These are phyloP conservation scores for Physeter macrocephalus DNA, from an alignment of 2,113 vertebrate genomes.

Conservation along the genomic window DNA sequence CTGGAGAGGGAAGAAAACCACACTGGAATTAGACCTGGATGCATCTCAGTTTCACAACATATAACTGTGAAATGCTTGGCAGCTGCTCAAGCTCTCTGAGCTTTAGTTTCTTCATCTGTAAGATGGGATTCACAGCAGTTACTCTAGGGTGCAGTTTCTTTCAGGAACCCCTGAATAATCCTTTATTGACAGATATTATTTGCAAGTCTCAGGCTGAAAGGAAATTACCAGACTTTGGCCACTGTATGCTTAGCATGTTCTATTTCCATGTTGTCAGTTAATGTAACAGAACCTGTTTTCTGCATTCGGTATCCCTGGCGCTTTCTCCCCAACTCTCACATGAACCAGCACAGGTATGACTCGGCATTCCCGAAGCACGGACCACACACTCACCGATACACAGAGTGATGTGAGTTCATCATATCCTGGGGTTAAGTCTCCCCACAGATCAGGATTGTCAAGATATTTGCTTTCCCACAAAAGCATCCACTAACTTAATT, in stretches of 20 bases:
- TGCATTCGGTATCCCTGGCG: neutral
- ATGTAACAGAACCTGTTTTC: neutral
- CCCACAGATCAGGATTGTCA: neutral
- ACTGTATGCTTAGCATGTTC: neutral
- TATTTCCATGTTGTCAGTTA: neutral
- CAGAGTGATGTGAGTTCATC: neutral
- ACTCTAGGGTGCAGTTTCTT: neutral
- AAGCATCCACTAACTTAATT: slow-evolving; percentile 27
- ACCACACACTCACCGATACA: neutral
- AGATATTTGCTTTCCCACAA: slow-evolving; percentile 28
- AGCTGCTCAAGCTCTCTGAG: neutral
- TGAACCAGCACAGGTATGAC: neutral
- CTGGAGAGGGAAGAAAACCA: neutral
- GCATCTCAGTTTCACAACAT: neutral
- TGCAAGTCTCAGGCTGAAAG: neutral
- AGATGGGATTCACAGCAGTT: neutral
- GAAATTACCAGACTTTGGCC: neutral
- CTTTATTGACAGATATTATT: neutral
- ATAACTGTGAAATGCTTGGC: neutral
- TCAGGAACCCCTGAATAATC: neutral
- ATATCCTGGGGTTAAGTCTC: fast-evolving
- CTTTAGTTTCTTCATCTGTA: neutral
- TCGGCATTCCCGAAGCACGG: too few species aligned
- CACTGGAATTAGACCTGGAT: neutral
- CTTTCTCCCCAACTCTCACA: neutral